These are phyloP conservation scores for Drosophila rhopaloa DNA, from an alignment of 1,140 invertebrate species.

Conservation along the genomic window DNA sequence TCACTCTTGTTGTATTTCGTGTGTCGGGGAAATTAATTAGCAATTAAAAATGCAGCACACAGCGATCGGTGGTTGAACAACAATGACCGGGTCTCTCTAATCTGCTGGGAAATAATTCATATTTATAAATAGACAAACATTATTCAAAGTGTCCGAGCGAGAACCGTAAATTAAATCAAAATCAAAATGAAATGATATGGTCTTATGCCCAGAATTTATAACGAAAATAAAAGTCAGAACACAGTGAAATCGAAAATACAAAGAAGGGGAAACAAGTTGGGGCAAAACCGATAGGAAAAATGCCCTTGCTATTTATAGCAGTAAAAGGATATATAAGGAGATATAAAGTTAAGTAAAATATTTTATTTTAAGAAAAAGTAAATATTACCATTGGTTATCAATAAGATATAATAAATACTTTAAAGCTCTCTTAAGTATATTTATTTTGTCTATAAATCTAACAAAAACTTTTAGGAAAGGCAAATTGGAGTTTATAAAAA, in stretches of 20 bases:
- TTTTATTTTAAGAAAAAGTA: too few species aligned
- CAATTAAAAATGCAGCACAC: slow-evolving; percentile 77
- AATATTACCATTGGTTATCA: too few species aligned
- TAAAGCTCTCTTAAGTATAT: too few species aligned
- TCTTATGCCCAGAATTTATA: slow-evolving; percentile 76
- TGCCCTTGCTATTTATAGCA: not conserved
- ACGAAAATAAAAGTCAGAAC: slow-evolving; percentile 63
- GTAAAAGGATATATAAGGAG: too few species aligned
- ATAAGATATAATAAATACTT: too few species aligned
- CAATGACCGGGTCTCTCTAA: slow-evolving; percentile 37
- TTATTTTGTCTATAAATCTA: too few species aligned
- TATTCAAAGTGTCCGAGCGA: slow-evolving; percentile 77
- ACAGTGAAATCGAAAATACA: slow-evolving; percentile 53
- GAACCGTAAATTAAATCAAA: slow-evolving; percentile 83
- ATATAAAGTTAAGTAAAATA: too few species aligned
- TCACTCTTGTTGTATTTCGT: slow-evolving; percentile 64
- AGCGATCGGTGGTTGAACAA: slow-evolving; percentile 33
- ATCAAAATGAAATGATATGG: slow-evolving; percentile 80
- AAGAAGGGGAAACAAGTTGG: slow-evolving; percentile 11
- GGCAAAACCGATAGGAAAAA: not conserved
- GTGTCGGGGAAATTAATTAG: slow-evolving; percentile 75
- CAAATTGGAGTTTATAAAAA: too few species aligned
- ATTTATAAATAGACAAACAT: slow-evolving; percentile 83
- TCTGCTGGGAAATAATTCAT: slow-evolving; percentile 74
- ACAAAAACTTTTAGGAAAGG: too few species aligned